phyloP scores from a whole-genome alignment of 2,113 vertebrate species.

The Apodemus speciosus region DNA sequence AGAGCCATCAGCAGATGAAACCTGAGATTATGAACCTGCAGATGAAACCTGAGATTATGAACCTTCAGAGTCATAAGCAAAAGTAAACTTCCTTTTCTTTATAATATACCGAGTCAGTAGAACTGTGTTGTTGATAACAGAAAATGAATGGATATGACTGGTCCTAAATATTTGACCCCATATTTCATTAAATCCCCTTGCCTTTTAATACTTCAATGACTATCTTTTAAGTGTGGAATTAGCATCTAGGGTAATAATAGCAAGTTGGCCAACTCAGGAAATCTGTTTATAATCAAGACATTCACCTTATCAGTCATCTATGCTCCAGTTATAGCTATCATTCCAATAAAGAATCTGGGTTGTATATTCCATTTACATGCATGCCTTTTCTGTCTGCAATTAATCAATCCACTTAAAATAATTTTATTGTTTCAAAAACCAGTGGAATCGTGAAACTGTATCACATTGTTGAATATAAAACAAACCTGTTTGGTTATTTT shows the following conservation, averaged over 20 bases:
- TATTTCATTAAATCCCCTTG: not conserved
- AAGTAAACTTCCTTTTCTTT: not conserved
- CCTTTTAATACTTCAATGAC: not conserved
- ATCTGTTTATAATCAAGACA: conserved; percentile 28
- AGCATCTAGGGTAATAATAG: conserved; percentile 15
- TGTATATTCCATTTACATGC: not conserved
- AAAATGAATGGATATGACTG: not conserved
- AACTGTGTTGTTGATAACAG: not conserved
- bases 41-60: not conserved
- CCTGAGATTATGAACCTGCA: not conserved
- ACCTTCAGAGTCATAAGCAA: not conserved
- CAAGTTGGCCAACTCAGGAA: conserved; percentile 6
- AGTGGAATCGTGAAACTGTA: not conserved
- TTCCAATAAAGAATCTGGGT: not conserved
- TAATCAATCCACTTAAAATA: not conserved
- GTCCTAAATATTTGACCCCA: conserved; percentile 2
- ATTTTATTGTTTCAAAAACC: not conserved
- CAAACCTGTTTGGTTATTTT: not conserved
- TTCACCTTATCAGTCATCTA: not conserved
- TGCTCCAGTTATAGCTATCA: not conserved
- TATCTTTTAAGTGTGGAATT: conserved; percentile 11
- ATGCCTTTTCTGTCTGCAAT: not conserved
- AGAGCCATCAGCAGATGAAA: not conserved
- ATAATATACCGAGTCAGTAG: not conserved
- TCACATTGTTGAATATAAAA: conserved; percentile 6